Evolutionary conservation across 1,140 invertebrate species (phyloP).

Genomic region (Brachionus rubens): DNA sequence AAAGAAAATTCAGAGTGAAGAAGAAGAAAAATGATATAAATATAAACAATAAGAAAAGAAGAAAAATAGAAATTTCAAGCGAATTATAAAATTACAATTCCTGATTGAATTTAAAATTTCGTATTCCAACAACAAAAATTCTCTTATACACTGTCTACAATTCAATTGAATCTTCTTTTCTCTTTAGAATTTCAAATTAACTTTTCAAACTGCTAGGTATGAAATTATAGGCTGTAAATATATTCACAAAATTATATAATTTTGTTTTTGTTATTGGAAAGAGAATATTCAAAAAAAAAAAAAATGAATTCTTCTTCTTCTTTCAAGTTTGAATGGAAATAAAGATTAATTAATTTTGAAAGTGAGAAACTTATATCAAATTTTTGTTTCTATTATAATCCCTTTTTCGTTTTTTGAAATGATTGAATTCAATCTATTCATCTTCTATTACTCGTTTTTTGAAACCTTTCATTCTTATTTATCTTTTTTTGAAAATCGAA

Average conservation of each 20-base stretch:
- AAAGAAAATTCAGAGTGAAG: too few relatives aligned
- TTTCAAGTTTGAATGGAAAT: not conserved
- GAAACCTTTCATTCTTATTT: not conserved
- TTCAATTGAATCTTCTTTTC: not conserved
- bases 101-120: constrained; percentile 1
- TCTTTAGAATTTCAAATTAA: constrained; percentile 40
- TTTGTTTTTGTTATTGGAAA: constrained; percentile 28
- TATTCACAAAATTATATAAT: constrained; percentile 15
- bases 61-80: not conserved
- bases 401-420: not conserved
- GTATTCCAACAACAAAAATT: not conserved
- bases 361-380: constrained; percentile 25
- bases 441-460: not conserved
- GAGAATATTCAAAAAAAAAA: too few relatives aligned
- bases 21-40: not conserved
- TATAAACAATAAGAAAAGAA: constrained; percentile 26
- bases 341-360: constrained; percentile 37
- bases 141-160: constrained; percentile 32
- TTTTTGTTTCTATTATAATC: not conserved
- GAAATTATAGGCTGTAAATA: constrained; percentile 34
- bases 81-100: constrained; percentile 1
- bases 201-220: constrained; percentile 25
- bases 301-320: too few relatives aligned
- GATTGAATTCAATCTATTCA: constrained; percentile 1
- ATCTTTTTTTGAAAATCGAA: not conserved